Percentiles rank a stretch among this genome's conserved stretches.
Conservation (phyloP, 1,140 invertebrate genomes). For the Lepidurus couesii region DNA sequence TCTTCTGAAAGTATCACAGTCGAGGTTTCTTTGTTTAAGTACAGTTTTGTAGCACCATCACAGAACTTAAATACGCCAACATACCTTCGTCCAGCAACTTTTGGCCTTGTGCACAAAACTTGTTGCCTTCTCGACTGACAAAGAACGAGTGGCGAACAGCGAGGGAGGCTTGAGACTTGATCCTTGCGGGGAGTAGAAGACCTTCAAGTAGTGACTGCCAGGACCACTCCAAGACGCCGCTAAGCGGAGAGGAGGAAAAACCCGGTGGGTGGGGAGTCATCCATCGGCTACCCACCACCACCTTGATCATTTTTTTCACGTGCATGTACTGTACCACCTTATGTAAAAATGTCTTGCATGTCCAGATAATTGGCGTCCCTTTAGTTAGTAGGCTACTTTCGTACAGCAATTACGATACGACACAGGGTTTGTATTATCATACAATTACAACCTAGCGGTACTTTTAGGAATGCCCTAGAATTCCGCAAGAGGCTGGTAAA, state of each 20-base stretch:
- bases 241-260: slow-evolving; percentile 11
- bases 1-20: neutral
- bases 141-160: slow-evolving; percentile 21
- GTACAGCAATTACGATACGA: neutral
- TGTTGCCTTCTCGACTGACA: slow-evolving; percentile 4
- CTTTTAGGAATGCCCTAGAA: neutral
- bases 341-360: neutral
- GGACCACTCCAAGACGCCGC: neutral
- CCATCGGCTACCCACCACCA: neutral
- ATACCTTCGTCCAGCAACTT: neutral
- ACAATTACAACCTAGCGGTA: neutral
- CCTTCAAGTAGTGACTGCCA: neutral
- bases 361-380: neutral
- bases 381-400: neutral
- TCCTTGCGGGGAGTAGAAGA: neutral
- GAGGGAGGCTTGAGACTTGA: neutral
- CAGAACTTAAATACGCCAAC: neutral
- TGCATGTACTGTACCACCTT: neutral
- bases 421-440: neutral
- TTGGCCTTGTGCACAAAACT: neutral
- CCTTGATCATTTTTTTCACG: neutral
- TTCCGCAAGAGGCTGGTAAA: no score
- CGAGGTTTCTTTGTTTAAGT: neutral
- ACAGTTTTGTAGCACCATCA: slow-evolving; percentile 11
- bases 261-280: neutral